phyloP scores from a whole-genome alignment of 2,888 invertebrate genomes.

The Crioceris asparagi region DNA sequence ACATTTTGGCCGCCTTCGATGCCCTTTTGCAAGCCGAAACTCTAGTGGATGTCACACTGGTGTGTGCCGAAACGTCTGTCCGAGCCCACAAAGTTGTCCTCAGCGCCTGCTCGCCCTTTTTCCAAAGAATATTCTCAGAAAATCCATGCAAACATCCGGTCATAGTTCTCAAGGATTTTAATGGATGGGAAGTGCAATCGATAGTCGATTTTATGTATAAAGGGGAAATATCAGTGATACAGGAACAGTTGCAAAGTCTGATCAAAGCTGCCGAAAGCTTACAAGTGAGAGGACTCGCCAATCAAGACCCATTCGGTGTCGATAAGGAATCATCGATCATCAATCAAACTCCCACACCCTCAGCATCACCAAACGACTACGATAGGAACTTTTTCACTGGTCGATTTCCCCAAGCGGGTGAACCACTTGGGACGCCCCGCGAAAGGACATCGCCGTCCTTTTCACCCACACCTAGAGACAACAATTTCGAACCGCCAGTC shows the following conservation, averaged over 20 bases:
- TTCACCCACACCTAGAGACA: slow-evolving; percentile 31
- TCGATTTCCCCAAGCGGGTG: slow-evolving; percentile 33
- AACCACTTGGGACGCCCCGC: slow-evolving; percentile 9
- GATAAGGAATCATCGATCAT: slow-evolving; percentile 33
- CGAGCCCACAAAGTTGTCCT: slow-evolving; percentile 87
- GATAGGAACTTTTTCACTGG: slow-evolving; percentile 29
- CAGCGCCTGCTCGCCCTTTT: slow-evolving; percentile 81
- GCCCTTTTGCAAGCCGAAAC: slow-evolving; percentile 78
- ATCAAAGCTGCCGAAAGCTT: slow-evolving; percentile 82
- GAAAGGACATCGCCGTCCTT: slow-evolving; percentile 31
- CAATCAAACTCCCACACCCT: slow-evolving; percentile 37
- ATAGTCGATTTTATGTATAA: slow-evolving; percentile 91
- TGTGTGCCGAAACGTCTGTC: slow-evolving; percentile 75
- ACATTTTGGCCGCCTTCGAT: slow-evolving; percentile 80
- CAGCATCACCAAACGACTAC: slow-evolving; percentile 38
- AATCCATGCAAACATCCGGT: slow-evolving; percentile 91
- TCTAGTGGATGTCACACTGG: slow-evolving; percentile 81
- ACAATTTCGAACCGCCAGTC: slow-evolving; percentile 38
- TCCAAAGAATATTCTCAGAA: slow-evolving; percentile 79
- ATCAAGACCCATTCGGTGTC: slow-evolving; percentile 27
- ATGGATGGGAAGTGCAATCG: slow-evolving; percentile 79
- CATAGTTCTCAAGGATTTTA: slow-evolving; percentile 82
- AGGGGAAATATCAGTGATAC: slow-evolving; percentile 81
- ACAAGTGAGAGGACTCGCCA: slow-evolving; percentile 39
- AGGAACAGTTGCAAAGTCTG: slow-evolving; percentile 71